Conservation (phyloP, 1,140 invertebrate species). For the Chironomus tepperi region DNA sequence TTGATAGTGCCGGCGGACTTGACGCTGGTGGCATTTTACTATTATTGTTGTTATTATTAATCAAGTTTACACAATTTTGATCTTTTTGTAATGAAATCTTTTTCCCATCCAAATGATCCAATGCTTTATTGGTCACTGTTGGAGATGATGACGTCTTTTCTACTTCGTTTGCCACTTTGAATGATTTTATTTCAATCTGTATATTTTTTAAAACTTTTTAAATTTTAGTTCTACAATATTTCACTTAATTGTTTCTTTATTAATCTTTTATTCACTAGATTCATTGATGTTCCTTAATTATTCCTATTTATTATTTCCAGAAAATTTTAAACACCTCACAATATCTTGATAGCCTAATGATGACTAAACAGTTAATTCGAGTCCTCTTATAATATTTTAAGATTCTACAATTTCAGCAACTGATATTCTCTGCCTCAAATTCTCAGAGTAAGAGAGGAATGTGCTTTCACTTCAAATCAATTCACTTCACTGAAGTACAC, state of each 20-base stretch:
- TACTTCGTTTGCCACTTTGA: constrained; percentile 18
- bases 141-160: background rate
- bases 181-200: background rate
- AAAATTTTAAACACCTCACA: no score
- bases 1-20: background rate
- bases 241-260: background rate
- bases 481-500: constrained; percentile 5
- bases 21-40: constrained; percentile 15
- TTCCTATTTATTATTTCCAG: no score
- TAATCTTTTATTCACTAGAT: background rate
- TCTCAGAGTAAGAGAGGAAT: no score
- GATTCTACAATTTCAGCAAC: no score
- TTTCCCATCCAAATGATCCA: background rate
- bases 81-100: no score
- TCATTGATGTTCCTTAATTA: no score
- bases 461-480: constrained; percentile 13
- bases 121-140: background rate
- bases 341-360: no score
- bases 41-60: background rate
- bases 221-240: no score
- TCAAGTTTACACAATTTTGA: background rate
- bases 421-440: no score
- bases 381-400: no score
- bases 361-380: no score
- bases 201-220: background rate